Percentiles rank a stretch among this genome's conserved stretches.
Evolutionary conservation across 2,113 vertebrate genomes (phyloP).

Genomic region (Megaleporinus macrocephalus): DNA sequence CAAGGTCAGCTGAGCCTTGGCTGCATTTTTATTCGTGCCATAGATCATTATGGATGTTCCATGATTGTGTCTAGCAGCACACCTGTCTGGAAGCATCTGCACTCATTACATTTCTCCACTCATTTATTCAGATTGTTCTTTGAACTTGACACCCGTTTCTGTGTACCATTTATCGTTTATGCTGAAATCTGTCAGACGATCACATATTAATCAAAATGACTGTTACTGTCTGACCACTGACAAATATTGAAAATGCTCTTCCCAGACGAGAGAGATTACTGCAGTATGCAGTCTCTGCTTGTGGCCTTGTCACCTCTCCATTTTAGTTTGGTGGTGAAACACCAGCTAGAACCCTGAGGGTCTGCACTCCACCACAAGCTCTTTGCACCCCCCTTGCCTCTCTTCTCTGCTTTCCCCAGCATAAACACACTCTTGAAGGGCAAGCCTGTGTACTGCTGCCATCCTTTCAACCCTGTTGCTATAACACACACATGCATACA

Average conservation of each 20-base stretch:
- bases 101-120: too few relatives aligned
- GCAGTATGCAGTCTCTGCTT: conserved; percentile 42
- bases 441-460: conserved; percentile 15
- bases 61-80: too few relatives aligned
- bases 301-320: conserved; percentile 18
- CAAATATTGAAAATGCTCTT: neutral
- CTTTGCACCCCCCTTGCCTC: neutral
- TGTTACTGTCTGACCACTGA: neutral
- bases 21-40: too few relatives aligned
- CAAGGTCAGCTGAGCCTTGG: too few relatives aligned
- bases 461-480: neutral
- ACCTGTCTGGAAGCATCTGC: too few relatives aligned
- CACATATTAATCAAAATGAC: neutral
- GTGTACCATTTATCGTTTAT: neutral
- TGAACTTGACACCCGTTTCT: too few relatives aligned
- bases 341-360: conserved; percentile 20
- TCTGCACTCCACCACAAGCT: conserved; percentile 6
- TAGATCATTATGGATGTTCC: too few relatives aligned
- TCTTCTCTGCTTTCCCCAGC: conserved; percentile 10
- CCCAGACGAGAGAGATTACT: neutral
- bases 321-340: conserved; percentile 16
- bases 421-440: conserved; percentile 51
- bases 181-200: neutral
- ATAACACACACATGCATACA: neutral
- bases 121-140: too few relatives aligned